These are phyloP conservation scores for Apantesis nais DNA, from an alignment of 2,888 invertebrate species.

Conservation along the genomic window DNA sequence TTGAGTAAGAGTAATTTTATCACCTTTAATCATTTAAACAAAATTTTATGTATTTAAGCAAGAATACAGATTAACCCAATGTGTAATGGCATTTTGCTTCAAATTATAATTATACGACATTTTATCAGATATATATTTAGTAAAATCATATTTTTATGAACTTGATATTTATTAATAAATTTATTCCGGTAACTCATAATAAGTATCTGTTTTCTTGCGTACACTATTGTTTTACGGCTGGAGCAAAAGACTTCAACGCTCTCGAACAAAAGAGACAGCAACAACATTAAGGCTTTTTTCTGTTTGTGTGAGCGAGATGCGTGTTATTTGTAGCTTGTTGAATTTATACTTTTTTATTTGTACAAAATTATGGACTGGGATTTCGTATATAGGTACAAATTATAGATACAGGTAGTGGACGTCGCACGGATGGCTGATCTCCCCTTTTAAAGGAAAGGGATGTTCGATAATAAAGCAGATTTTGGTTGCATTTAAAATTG, in stretches of 20 bases:
- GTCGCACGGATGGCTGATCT: slow-evolving; percentile 78
- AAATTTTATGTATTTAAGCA: not conserved
- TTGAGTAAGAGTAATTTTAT: not conserved
- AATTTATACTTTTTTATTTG: slow-evolving; percentile 70
- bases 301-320: slow-evolving; percentile 70
- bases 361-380: slow-evolving; percentile 76
- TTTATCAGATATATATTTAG: not conserved
- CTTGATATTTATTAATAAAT: not conserved
- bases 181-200: slow-evolving; percentile 4
- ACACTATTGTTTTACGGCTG: slow-evolving; percentile 61
- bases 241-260: slow-evolving; percentile 83
- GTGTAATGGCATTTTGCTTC: not conserved
- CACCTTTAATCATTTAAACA: not conserved
- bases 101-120: not conserved
- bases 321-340: slow-evolving; percentile 61
- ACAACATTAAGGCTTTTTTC: slow-evolving; percentile 51
- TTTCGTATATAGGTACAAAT: slow-evolving; percentile 66
- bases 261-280: slow-evolving; percentile 62
- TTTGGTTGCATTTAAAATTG: slow-evolving; percentile 65
- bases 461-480: slow-evolving; percentile 66
- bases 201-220: slow-evolving; percentile 40
- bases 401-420: slow-evolving; percentile 71
- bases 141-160: not conserved
- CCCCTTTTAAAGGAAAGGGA: slow-evolving; percentile 76
- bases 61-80: not conserved